Conservation (phyloP, 2,797 vertebrate genomes). For the Neosilurus mollespiculum region DNA sequence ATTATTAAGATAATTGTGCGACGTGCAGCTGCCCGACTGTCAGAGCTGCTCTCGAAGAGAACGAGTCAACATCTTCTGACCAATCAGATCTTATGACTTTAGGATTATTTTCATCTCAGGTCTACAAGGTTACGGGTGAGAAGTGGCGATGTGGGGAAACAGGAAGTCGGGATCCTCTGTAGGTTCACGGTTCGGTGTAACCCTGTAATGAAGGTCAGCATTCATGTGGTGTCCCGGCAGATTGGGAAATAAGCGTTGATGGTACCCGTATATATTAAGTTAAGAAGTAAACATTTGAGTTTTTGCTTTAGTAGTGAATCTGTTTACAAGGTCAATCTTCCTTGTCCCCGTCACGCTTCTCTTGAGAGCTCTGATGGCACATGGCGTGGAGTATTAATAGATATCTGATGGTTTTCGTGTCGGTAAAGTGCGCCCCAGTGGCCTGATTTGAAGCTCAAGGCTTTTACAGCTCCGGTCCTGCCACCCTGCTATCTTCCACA, state of each 20-base stretch:
- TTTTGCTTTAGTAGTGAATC: not conserved
- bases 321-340: conserved; percentile 7
- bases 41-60: not conserved
- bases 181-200: not conserved
- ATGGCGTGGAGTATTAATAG: conserved; percentile 1
- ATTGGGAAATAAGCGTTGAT: not conserved
- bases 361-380: not conserved
- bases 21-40: not conserved
- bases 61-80: not conserved
- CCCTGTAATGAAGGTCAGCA: not conserved
- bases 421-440: conserved; percentile 10
- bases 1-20: not conserved
- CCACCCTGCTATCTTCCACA: conserved; percentile 39
- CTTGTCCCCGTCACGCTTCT: not conserved
- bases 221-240: not conserved
- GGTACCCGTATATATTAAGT: not conserved
- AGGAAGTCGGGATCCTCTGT: not conserved
- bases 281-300: not conserved
- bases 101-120: too few relatives aligned
- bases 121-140: not conserved
- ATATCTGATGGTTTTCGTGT: conserved; percentile 13
- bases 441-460: not conserved
- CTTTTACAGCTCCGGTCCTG: conserved; percentile 12
- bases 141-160: not conserved
- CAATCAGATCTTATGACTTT: too few relatives aligned